Evolutionary conservation across 2,113 vertebrate species (phyloP).

Genomic region (Marcusenius ussheri): DNA sequence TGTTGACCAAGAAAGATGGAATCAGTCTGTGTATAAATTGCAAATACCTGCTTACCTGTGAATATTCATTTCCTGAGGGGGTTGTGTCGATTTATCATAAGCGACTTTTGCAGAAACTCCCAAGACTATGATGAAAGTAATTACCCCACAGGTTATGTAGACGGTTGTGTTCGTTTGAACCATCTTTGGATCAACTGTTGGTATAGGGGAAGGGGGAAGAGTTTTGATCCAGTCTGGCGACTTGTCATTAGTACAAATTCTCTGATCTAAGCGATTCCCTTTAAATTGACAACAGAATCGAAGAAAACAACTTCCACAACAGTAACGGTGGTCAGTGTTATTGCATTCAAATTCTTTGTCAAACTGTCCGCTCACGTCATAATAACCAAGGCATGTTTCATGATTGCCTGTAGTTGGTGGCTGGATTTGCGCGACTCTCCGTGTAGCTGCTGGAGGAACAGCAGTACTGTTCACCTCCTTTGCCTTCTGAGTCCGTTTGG

Average conservation of each 20-base stretch:
- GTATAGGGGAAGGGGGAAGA: constrained; percentile 60
- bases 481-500: constrained; percentile 45
- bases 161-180: constrained; percentile 95
- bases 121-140: constrained; percentile 88
- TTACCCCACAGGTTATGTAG: constrained; percentile 93
- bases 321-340: constrained; percentile 94
- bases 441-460: constrained; percentile 43
- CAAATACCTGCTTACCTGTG: constrained; percentile 75
- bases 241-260: constrained; percentile 83
- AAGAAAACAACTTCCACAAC: constrained; percentile 94
- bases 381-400: constrained; percentile 91
- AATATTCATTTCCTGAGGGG: constrained; percentile 97
- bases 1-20: not conserved
- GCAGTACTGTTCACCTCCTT: constrained; percentile 53
- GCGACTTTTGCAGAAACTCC: constrained; percentile 94
- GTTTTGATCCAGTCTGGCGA: constrained; percentile 79
- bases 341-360: constrained; percentile 96
- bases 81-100: constrained; percentile 93
- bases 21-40: not conserved
- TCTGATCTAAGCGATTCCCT: constrained; percentile 86
- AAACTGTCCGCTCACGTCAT: constrained; percentile 95
- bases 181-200: constrained; percentile 78
- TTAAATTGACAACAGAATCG: constrained; percentile 98
- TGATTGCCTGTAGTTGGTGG: constrained; percentile 58
- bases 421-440: constrained; percentile 45